Percentiles rank a stretch among this genome's conserved stretches.
These are phyloP conservation scores for Diaprepes abbreviatus DNA, from an alignment of 2,888 invertebrate genomes.

Conservation along the genomic window DNA sequence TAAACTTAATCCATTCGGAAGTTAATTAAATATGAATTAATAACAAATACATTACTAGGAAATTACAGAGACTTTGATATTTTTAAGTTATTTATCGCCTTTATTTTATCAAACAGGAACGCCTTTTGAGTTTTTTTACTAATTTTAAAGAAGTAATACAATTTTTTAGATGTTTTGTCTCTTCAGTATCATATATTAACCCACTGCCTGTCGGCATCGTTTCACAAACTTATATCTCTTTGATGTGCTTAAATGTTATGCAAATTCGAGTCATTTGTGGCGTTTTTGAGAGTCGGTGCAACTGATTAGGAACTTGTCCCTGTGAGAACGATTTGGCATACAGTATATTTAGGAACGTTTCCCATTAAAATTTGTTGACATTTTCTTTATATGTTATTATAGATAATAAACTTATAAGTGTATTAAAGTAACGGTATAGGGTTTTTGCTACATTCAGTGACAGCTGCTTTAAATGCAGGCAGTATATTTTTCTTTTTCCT, in stretches of 20 bases:
- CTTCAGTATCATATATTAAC: no score
- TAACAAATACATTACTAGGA: no score
- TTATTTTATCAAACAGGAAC: no score
- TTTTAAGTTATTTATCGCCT: no score
- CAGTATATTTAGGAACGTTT: not conserved
- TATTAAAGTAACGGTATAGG: not conserved
- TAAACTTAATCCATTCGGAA: no score
- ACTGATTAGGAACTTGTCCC: constrained; percentile 29
- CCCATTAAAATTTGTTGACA: constrained; percentile 9
- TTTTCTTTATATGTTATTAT: constrained; percentile 5
- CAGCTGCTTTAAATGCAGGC: no score
- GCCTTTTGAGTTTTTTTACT: no score
- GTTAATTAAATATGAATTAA: no score
- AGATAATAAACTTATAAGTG: not conserved
- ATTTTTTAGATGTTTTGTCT: no score
- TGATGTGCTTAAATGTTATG: constrained; percentile 32
- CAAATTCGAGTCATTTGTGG: constrained; percentile 18
- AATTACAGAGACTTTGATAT: no score
- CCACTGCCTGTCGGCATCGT: constrained; percentile 14
- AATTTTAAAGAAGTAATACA: no score
- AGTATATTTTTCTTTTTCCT: no score
- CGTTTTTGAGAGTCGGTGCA: constrained; percentile 18
- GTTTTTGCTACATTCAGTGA: not conserved
- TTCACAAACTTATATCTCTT: constrained; percentile 22
- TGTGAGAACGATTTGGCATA: constrained; percentile 33